These are phyloP conservation scores for Cheilosia scutellata DNA, from an alignment of 2,888 invertebrate genomes.

Conservation along the genomic window DNA sequence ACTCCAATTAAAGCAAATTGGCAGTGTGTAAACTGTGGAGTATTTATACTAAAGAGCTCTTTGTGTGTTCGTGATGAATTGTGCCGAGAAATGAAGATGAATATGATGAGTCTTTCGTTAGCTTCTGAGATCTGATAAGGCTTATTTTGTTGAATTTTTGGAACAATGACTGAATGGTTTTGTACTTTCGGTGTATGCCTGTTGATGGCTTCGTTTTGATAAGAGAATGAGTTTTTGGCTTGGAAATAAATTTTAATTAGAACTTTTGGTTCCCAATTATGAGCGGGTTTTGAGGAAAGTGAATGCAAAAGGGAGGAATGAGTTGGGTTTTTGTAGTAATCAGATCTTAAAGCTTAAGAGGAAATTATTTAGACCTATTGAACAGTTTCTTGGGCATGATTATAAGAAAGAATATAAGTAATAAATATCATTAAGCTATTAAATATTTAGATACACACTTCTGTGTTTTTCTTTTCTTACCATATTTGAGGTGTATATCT, in stretches of 20 bases:
- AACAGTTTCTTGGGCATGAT: too few species aligned
- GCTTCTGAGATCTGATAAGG: slow-evolving; percentile 59
- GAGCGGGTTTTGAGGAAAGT: slow-evolving; percentile 31
- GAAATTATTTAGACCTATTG: too few species aligned
- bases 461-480: too few species aligned
- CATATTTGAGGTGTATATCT: too few species aligned
- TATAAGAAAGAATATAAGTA: too few species aligned
- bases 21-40: slow-evolving; percentile 31
- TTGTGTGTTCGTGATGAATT: slow-evolving; percentile 53
- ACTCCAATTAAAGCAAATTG: slow-evolving; percentile 66
- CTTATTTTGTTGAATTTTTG: slow-evolving; percentile 51
- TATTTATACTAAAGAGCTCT: slow-evolving; percentile 49
- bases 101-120: slow-evolving; percentile 66
- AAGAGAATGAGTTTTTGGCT: slow-evolving; percentile 42
- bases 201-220: slow-evolving; percentile 68
- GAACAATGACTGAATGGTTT: slow-evolving; percentile 48
- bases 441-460: too few species aligned
- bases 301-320: background rate
- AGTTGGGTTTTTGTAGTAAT: background rate
- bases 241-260: slow-evolving; percentile 70
- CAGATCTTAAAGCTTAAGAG: too few species aligned
- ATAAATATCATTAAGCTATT: too few species aligned
- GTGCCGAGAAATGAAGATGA: slow-evolving; percentile 53
- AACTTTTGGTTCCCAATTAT: slow-evolving; percentile 64
- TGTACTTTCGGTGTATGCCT: slow-evolving; percentile 38